phyloP scores from a whole-genome alignment of 2,113 vertebrate genomes.

The Dipodomys stephensi region DNA sequence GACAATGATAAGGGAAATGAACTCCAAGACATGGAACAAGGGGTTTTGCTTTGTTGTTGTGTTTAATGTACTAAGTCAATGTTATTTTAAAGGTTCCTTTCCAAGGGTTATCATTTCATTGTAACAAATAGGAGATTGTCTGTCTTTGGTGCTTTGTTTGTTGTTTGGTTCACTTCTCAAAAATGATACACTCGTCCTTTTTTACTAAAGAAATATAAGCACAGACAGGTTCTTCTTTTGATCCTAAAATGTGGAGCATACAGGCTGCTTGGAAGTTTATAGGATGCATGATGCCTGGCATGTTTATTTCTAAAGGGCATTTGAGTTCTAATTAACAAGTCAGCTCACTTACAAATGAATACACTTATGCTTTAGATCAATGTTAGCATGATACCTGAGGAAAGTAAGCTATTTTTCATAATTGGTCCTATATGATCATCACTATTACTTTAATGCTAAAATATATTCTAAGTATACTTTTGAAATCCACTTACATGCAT shows the following conservation, averaged over 20 bases:
- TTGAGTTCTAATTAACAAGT: neutral
- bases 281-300: neutral
- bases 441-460: neutral
- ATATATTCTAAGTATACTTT: no score
- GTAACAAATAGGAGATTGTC: neutral
- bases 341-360: neutral
- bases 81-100: constrained; percentile 34
- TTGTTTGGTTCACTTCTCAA: neutral
- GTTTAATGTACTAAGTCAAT: neutral
- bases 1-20: no score
- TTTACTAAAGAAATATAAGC: neutral
- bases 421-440: neutral
- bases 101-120: constrained; percentile 36
- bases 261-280: neutral
- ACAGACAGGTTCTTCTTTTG: neutral
- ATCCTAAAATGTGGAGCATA: fast-evolving
- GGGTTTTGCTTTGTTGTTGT: no score
- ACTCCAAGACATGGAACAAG: no score
- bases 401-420: no score
- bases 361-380: neutral
- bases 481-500: constrained; percentile 1
- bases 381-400: neutral
- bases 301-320: neutral
- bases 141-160: neutral
- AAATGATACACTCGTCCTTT: neutral